These are phyloP conservation scores for Belonocnema kinseyi DNA, from an alignment of 1,140 invertebrate genomes.

Conservation along the genomic window DNA sequence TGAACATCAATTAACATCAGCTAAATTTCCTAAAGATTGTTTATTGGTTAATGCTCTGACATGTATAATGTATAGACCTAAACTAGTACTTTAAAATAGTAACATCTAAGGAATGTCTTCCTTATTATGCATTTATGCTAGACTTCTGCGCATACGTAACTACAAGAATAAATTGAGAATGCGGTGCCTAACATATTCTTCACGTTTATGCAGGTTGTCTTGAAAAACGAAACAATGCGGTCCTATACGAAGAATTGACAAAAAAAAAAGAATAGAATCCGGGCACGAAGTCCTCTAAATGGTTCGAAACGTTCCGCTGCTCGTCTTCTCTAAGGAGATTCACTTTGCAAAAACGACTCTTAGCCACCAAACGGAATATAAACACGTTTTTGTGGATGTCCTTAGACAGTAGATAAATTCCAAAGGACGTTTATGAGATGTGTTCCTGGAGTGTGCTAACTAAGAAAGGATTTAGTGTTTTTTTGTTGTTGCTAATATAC, in stretches of 20 bases:
- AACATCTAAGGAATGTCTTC: neutral
- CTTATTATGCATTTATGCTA: neutral
- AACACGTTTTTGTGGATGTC: neutral
- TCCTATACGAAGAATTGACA: constrained; percentile 3
- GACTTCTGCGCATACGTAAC: neutral
- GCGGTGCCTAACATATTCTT: neutral
- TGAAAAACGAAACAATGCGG: constrained; percentile 21
- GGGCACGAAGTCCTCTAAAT: constrained; percentile 1
- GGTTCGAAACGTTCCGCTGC: neutral
- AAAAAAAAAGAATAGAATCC: constrained; percentile 22
- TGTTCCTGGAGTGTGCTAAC: neutral
- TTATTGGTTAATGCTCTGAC: too few relatives aligned
- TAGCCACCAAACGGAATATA: neutral
- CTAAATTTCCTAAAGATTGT: too few relatives aligned
- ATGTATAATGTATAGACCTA: too few relatives aligned
- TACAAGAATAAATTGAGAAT: neutral
- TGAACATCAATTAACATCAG: too few relatives aligned
- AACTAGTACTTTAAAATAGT: neutral
- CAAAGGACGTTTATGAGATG: neutral
- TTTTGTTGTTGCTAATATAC: neutral
- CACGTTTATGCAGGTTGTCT: constrained; percentile 1
- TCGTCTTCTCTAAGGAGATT: neutral
- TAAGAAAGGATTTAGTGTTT: neutral
- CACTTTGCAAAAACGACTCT: neutral
- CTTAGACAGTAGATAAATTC: neutral